Conservation (phyloP, 2,797 vertebrate genomes). For the Odontamblyopus rebecca region DNA sequence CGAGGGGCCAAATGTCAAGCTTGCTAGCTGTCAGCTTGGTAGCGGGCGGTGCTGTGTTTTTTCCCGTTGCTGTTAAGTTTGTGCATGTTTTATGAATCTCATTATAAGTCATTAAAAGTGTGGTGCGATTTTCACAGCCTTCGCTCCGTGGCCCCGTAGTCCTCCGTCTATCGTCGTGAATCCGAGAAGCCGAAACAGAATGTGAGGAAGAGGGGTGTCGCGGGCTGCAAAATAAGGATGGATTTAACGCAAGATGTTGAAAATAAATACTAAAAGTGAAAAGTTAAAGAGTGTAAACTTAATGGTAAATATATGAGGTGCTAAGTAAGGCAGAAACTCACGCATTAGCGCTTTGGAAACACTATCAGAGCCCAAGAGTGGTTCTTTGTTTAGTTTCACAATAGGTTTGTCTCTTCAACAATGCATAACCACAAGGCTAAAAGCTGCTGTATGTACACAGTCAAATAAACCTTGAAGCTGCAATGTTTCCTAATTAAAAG, state of each 20-base stretch:
- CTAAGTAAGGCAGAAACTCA: slow-evolving; percentile 37
- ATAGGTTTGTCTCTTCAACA: background rate
- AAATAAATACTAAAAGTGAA: slow-evolving; percentile 44
- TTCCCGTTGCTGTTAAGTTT: slow-evolving; percentile 74
- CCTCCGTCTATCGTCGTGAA: slow-evolving; percentile 49
- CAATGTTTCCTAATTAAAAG: background rate
- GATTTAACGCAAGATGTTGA: slow-evolving; percentile 33
- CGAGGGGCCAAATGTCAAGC: slow-evolving; percentile 84
- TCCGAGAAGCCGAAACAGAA: slow-evolving; percentile 35
- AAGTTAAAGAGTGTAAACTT: slow-evolving; percentile 14
- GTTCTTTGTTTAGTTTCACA: background rate
- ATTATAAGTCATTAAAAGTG: slow-evolving; percentile 86
- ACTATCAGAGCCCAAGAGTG: background rate
- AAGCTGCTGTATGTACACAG: background rate
- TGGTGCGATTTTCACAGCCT: slow-evolving; percentile 76
- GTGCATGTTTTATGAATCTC: slow-evolving; percentile 80
- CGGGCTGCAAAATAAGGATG: slow-evolving; percentile 8
- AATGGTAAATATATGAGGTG: slow-evolving; percentile 33
- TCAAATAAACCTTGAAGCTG: slow-evolving; percentile 1
- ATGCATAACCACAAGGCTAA: background rate
- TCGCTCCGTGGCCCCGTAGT: slow-evolving; percentile 60
- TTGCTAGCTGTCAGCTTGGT: slow-evolving; percentile 83
- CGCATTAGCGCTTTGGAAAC: slow-evolving; percentile 33
- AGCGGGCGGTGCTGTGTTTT: slow-evolving; percentile 59
- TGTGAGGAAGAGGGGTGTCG: slow-evolving; percentile 6